Conservation (phyloP, 2,113 vertebrate species). For the Notarius lentiginosus region DNA sequence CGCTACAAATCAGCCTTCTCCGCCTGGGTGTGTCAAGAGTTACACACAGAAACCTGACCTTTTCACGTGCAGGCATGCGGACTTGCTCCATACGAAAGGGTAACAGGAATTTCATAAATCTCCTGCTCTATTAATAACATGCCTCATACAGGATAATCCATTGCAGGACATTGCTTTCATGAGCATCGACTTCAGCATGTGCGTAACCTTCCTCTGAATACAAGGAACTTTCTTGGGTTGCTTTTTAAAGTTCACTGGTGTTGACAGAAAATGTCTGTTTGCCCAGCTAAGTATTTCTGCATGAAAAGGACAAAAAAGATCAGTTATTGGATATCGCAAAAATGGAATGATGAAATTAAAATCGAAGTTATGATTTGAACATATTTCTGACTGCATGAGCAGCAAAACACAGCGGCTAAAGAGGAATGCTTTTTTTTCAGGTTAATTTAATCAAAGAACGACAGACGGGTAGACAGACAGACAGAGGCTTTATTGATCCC, state of each 20-base stretch:
- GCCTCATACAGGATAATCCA: neutral
- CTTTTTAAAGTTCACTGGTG: neutral
- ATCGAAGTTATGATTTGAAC: neutral
- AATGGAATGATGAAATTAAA: neutral
- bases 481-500: conserved; percentile 10
- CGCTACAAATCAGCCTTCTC: conserved; percentile 37
- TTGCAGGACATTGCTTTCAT: neutral
- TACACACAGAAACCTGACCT: conserved; percentile 46
- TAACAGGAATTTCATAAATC: neutral
- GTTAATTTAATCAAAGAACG: neutral
- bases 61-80: conserved; percentile 7
- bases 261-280: neutral
- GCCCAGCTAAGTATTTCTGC: neutral
- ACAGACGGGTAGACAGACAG: neutral
- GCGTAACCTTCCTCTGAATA: neutral
- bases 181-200: neutral
- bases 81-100: conserved; percentile 34
- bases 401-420: neutral
- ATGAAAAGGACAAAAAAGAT: neutral
- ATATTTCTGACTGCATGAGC: neutral
- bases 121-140: neutral
- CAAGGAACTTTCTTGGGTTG: neutral
- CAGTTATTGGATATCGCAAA: neutral
- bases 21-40: conserved; percentile 19
- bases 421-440: neutral